Evolutionary conservation across 1,140 invertebrate species (phyloP).

Genomic region (Oreohelix idahoensis): DNA sequence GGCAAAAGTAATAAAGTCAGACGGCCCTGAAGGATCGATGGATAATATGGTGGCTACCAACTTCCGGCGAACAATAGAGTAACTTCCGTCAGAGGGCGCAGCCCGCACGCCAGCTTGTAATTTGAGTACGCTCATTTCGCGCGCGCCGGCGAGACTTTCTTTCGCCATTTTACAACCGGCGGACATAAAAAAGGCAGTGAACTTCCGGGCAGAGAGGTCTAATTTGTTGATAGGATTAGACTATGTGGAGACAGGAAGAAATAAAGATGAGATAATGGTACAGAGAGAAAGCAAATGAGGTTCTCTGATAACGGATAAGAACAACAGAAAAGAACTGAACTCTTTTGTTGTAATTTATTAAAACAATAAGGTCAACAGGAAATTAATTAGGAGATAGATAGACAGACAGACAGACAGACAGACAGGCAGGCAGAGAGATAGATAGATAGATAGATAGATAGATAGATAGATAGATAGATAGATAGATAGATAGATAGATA

Average conservation of each 20-base stretch:
- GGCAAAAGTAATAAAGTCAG: not conserved
- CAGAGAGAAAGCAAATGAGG: not conserved
- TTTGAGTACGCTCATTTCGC: not conserved
- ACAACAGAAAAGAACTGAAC: too few species aligned
- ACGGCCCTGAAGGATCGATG: not conserved
- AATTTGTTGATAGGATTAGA: not conserved
- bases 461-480: too few species aligned
- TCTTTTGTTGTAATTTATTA: too few species aligned
- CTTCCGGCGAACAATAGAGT: not conserved
- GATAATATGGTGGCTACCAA: conserved; percentile 3
- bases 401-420: too few species aligned
- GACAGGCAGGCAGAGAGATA: too few species aligned
- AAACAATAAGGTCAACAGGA: too few species aligned
- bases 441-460: too few species aligned
- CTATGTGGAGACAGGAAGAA: not conserved
- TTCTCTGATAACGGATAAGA: not conserved
- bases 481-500: too few species aligned
- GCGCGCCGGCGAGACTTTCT: not conserved
- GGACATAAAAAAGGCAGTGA: not conserved
- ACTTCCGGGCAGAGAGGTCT: not conserved
- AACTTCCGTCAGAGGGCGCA: not conserved
- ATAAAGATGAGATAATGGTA: not conserved
- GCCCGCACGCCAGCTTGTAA: not conserved
- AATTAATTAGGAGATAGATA: too few species aligned
- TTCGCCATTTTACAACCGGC: conserved; percentile 6